Conservation (phyloP, 2,888 invertebrate genomes). For the Ichneumoninae sp. region DNA sequence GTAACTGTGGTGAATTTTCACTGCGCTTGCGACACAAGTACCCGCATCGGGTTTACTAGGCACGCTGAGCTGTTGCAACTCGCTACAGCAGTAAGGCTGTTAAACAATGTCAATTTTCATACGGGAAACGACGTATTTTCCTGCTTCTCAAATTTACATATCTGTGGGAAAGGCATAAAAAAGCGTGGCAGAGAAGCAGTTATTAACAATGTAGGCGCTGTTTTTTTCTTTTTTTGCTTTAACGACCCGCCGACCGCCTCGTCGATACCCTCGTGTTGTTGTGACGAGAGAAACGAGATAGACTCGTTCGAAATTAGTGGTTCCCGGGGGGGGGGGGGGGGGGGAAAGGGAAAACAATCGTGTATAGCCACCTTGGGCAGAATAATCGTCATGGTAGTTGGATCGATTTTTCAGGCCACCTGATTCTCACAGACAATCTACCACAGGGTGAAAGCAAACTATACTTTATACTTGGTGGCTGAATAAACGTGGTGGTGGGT, state of each 20-base stretch:
- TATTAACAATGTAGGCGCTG: background rate
- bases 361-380: conserved; percentile 18
- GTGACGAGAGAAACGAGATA: background rate
- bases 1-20: conserved; percentile 19
- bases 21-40: conserved; percentile 22
- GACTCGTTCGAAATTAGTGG: conserved; percentile 11
- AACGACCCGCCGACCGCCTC: background rate
- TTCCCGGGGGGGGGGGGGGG: background rate
- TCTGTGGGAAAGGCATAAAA: background rate
- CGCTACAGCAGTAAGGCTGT: background rate
- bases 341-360: no score
- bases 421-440: conserved; percentile 75
- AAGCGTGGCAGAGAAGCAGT: background rate
- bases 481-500: conserved; percentile 31
- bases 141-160: background rate
- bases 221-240: background rate
- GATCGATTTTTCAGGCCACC: conserved; percentile 79
- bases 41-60: conserved; percentile 47
- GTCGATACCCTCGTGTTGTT: conserved; percentile 13
- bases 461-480: conserved; percentile 34
- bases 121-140: background rate
- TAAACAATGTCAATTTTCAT: background rate
- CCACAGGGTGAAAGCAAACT: conserved; percentile 73
- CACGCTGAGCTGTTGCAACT: conserved; percentile 1
- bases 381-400: conserved; percentile 72